Base-by-base conservation (phyloP, 2,888 invertebrate species). In the Copidosoma aretas region DNA sequence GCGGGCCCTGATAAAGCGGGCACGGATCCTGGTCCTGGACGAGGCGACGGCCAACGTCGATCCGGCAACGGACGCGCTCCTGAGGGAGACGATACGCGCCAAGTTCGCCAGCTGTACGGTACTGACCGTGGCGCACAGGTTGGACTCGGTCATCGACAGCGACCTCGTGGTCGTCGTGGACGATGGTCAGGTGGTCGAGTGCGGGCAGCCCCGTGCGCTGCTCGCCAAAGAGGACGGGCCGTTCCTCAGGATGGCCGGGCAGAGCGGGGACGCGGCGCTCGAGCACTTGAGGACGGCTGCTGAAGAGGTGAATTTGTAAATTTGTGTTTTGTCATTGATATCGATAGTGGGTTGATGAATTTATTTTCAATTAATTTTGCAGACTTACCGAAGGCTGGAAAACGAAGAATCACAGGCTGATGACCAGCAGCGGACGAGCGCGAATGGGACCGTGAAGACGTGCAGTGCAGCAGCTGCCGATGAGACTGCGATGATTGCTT, bases 41-140 rank as follows among this genome's bases (percentile, higher is more conserved):
- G 95, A 95, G 85, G 95, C 95, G 41, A 95, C 95, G 0, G 94
- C 94, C 4, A 95, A 94, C 82, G 93, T 95, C 5, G 95, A 95
- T 84, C 92, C 91, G 4, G 63, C 74, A 81, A 95, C 95, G 21
- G 95, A 95, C 82, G 89, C 88, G 57, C 86, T 95, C 68, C 95
- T 95, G 76, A 95, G 95, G 83, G 87, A 87, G 78, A 93, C 94
- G 0, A 94, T 95, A 69, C 86, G 94, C 65, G 87, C 86, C 54
- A 91, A 93, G 77, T 95, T 95, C 81, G 86, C 87, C 17, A 85
- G 90, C 39, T 95, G 94, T 83, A 95, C 95, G 0, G 95, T 96
- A 17, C 84, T 96, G 57, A 95, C 95, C 0, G 93, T 96, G 41
- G 96, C 96, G 0, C 95, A 96, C 82, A 88, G 96, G 52, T 86